A percentile compares a stretch with the other conserved stretches of the same genome.
Evolutionary conservation across 1,140 invertebrate species (phyloP).

Genomic region (Leptinotarsa undecemlineata): DNA sequence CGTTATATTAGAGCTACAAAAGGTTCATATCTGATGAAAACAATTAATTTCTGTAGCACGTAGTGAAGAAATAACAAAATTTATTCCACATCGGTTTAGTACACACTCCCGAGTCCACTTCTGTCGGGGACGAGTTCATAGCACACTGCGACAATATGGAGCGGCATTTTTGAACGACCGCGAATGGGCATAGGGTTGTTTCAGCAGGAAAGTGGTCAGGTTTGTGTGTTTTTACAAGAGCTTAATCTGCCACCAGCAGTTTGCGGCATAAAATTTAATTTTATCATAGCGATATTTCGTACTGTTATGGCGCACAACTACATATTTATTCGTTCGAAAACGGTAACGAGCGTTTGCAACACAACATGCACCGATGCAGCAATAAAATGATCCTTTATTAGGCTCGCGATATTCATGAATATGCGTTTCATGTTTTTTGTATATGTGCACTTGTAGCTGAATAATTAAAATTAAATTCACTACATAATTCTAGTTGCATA

Average conservation of each 20-base stretch:
- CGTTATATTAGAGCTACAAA: no score
- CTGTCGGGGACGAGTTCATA: conserved; percentile 1
- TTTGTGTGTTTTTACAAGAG: conserved; percentile 46
- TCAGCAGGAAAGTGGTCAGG: conserved; percentile 38
- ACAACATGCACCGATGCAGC: conserved; percentile 35
- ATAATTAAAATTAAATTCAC: conserved; percentile 33
- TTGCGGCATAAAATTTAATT: conserved; percentile 45
- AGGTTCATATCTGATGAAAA: not conserved
- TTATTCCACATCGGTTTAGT: not conserved
- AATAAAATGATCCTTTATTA: conserved; percentile 40
- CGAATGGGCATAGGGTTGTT: conserved; percentile 39
- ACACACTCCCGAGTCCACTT: not conserved
- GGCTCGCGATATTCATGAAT: conserved; percentile 36
- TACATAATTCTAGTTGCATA: conserved; percentile 29
- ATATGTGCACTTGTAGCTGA: conserved; percentile 35
- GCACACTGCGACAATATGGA: conserved; percentile 27
- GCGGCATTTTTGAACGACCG: conserved; percentile 42
- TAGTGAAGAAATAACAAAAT: not conserved
- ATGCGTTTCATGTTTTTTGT: conserved; percentile 37
- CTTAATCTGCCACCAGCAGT: conserved; percentile 43
- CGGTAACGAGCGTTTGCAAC: conserved; percentile 28
- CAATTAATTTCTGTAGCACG: not conserved
- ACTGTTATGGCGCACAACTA: conserved; percentile 37
- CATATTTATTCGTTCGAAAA: conserved; percentile 35
- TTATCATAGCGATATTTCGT: conserved; percentile 40